Percentiles rank a stretch among this genome's conserved stretches.
Conservation (phyloP, 1,140 invertebrate genomes). For the Delia radicum region DNA sequence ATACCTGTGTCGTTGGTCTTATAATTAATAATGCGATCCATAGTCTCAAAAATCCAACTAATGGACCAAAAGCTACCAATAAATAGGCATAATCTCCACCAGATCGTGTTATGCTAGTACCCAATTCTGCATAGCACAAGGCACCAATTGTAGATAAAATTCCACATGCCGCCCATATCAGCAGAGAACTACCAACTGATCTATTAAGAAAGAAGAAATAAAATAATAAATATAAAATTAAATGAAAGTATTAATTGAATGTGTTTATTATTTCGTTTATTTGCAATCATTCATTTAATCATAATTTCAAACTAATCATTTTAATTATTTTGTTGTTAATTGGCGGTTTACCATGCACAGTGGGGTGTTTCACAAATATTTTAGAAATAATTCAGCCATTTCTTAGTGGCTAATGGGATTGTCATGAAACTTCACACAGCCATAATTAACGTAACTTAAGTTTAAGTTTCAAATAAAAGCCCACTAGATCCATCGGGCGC, state of each 20-base stretch:
- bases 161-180: constrained; percentile 75
- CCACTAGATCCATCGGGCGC: too few relatives aligned
- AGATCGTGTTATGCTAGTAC: constrained; percentile 76
- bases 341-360: too few relatives aligned
- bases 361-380: too few relatives aligned
- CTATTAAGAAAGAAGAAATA: constrained; percentile 50
- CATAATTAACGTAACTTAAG: too few relatives aligned
- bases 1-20: constrained; percentile 68
- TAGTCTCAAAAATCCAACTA: constrained; percentile 82
- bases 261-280: not conserved
- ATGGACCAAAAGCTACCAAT: constrained; percentile 81
- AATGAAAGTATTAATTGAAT: not conserved
- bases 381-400: too few relatives aligned
- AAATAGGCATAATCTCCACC: constrained; percentile 90
- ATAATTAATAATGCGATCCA: constrained; percentile 88
- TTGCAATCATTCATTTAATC: not conserved
- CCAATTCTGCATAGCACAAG: constrained; percentile 83
- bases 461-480: too few relatives aligned
- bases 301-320: not conserved
- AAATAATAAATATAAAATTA: constrained; percentile 4
- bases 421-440: too few relatives aligned
- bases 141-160: constrained; percentile 75
- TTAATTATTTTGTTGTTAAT: not conserved
- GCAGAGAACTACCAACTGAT: constrained; percentile 68
- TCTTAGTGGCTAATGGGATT: too few relatives aligned